A percentile compares a stretch with the other conserved stretches of the same genome.
Conservation (phyloP, 2,113 vertebrate genomes). For the Cyphomyrus discorhynchus region DNA sequence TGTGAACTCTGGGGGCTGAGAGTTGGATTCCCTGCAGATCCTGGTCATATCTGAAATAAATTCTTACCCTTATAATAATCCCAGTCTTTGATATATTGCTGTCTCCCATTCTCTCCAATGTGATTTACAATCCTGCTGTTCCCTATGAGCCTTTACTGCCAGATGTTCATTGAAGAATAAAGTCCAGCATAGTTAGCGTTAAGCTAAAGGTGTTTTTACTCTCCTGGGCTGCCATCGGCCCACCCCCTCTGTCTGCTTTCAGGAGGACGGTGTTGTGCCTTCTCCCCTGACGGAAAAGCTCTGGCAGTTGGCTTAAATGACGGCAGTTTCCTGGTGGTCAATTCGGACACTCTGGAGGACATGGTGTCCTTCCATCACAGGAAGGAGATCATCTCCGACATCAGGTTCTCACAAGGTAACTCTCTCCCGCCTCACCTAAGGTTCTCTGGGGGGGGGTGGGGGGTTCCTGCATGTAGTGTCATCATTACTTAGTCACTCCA, state of each 20-base stretch:
- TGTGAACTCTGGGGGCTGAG: neutral
- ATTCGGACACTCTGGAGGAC: slow-evolving; percentile 93
- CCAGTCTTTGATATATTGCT: neutral
- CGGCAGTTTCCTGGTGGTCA: slow-evolving; percentile 94
- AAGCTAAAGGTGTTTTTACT: neutral
- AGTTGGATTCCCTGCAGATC: neutral
- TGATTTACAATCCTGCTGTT: neutral
- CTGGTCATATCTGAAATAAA: neutral
- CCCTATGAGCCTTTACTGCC: neutral
- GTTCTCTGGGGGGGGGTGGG: neutral
- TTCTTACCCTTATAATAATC: neutral
- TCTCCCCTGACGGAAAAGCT: slow-evolving; percentile 93
- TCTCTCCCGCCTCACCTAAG: neutral
- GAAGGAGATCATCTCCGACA: slow-evolving; percentile 91
- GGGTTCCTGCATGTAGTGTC: neutral
- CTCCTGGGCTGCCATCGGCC: neutral
- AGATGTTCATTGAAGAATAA: neutral
- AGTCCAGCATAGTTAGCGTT: neutral
- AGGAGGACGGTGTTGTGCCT: slow-evolving; percentile 94
- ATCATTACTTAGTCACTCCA: neutral
- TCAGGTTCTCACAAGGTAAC: slow-evolving; percentile 91
- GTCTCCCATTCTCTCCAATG: neutral
- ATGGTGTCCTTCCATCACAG: slow-evolving; percentile 97
- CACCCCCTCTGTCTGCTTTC: neutral
- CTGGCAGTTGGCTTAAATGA: slow-evolving; percentile 92